Conservation (phyloP, 2,797 vertebrate genomes). For the Scleropages formosus region DNA sequence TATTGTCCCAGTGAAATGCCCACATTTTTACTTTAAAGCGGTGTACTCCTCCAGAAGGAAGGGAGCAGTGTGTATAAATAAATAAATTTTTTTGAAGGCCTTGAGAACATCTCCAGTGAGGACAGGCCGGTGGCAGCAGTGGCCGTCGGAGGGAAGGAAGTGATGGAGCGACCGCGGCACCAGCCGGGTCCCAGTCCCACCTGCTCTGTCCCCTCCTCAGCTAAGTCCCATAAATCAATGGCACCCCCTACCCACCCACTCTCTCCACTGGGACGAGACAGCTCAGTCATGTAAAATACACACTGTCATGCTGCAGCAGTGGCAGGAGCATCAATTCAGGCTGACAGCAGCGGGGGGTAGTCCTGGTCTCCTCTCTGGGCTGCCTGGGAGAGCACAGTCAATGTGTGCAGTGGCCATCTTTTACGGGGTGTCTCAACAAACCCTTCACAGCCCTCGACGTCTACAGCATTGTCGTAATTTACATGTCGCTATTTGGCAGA, state of each 20-base stretch:
- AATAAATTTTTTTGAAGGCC: background rate
- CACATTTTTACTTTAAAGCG: background rate
- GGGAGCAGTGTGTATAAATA: background rate
- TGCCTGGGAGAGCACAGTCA: background rate
- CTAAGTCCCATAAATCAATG: constrained; percentile 23
- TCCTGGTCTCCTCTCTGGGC: background rate
- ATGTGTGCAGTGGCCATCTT: background rate
- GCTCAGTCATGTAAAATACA: constrained; percentile 39
- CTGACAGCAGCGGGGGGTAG: constrained; percentile 30
- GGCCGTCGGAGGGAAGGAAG: background rate
- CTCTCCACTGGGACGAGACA: constrained; percentile 1
- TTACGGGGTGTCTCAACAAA: background rate
- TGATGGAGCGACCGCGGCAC: background rate
- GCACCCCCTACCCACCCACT: background rate
- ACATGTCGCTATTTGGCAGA: too few relatives aligned
- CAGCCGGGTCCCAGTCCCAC: background rate
- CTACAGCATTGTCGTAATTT: too few relatives aligned
- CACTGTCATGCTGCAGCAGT: constrained; percentile 28
- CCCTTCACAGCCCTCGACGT: too few relatives aligned
- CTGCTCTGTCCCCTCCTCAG: constrained; percentile 13
- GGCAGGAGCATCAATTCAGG: constrained; percentile 38
- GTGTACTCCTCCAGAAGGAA: background rate
- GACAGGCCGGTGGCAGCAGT: background rate
- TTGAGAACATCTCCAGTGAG: too few relatives aligned
- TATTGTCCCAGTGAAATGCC: background rate